Percentiles rank a stretch among this genome's conserved stretches.
phyloP scores from a whole-genome alignment of 2,113 vertebrate species.

The Aldabrachelys gigantea region DNA sequence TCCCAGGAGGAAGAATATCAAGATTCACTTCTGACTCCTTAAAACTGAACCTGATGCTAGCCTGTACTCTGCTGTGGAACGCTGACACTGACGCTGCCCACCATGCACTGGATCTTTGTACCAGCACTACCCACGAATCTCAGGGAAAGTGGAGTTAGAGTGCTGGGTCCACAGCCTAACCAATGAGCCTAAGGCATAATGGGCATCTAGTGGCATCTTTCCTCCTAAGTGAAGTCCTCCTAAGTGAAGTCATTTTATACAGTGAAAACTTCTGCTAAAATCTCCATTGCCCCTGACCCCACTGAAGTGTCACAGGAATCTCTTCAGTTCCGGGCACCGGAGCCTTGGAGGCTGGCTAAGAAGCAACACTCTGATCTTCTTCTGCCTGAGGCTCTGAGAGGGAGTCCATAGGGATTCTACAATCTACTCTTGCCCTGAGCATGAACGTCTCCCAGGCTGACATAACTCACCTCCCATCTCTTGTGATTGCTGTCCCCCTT shows the following conservation, averaged over 20 bases:
- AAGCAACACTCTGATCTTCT: not conserved
- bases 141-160: not conserved
- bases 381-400: not conserved
- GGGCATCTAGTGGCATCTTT: not conserved
- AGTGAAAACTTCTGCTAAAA: not conserved
- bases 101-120: not conserved
- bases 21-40: not conserved
- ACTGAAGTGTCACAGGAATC: not conserved
- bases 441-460: not conserved
- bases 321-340: not conserved
- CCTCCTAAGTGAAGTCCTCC: not conserved
- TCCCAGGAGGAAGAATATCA: not conserved
- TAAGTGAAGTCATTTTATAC: not conserved
- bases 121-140: accelerated
- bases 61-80: not conserved
- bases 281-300: not conserved
- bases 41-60: not conserved
- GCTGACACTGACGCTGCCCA: not conserved
- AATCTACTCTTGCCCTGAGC: not conserved
- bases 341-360: not conserved
- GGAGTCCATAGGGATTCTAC: not conserved
- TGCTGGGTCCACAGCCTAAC: not conserved
- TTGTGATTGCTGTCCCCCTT: not conserved
- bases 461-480: not conserved
- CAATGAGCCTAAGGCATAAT: not conserved